These are phyloP conservation scores for Odontesthes bonariensis DNA, from an alignment of 2,113 vertebrate genomes.

Conservation along the genomic window DNA sequence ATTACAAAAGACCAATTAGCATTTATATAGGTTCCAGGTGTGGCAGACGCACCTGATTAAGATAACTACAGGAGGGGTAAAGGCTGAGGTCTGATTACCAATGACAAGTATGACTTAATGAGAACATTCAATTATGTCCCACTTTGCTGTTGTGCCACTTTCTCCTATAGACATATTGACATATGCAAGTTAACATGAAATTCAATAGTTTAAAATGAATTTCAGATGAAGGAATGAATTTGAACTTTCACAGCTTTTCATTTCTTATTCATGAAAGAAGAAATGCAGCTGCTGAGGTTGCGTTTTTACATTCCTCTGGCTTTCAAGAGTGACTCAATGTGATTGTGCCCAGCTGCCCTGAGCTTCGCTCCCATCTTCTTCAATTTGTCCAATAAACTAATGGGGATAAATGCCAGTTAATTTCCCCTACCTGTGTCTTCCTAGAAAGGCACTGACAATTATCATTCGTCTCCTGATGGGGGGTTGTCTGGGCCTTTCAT, in stretches of 20 bases:
- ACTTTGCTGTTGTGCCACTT: conserved; percentile 29
- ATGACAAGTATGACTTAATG: conserved; percentile 31
- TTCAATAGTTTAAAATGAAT: conserved; percentile 26
- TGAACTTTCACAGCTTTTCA: conserved; percentile 37
- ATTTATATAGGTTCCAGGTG: conserved; percentile 68
- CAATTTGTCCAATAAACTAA: conserved; percentile 65
- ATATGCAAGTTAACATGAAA: conserved; percentile 19
- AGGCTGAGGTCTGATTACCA: conserved; percentile 32
- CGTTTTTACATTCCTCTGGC: conserved; percentile 14
- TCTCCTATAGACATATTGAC: conserved; percentile 18
- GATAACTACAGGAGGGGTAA: conserved; percentile 45
- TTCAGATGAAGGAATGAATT: conserved; percentile 21
- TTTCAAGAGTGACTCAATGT: conserved; percentile 15
- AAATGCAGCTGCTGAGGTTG: conserved; percentile 41
- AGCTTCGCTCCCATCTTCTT: conserved; percentile 29
- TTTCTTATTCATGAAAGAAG: conserved; percentile 42
- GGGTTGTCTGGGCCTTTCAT: conserved; percentile 82
- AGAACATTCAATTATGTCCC: conserved; percentile 26
- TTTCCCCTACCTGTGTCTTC: conserved; percentile 65
- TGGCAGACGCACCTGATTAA: conserved; percentile 31
- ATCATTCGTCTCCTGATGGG: conserved; percentile 72
- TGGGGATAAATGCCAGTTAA: conserved; percentile 73
- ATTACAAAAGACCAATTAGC: conserved; percentile 77
- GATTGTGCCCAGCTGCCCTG: conserved; percentile 29
- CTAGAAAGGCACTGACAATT: conserved; percentile 66